Percentiles rank a stretch among this genome's conserved stretches.
phyloP scores from a whole-genome alignment of 2,888 invertebrate genomes.

The Perizoma affinitatum region DNA sequence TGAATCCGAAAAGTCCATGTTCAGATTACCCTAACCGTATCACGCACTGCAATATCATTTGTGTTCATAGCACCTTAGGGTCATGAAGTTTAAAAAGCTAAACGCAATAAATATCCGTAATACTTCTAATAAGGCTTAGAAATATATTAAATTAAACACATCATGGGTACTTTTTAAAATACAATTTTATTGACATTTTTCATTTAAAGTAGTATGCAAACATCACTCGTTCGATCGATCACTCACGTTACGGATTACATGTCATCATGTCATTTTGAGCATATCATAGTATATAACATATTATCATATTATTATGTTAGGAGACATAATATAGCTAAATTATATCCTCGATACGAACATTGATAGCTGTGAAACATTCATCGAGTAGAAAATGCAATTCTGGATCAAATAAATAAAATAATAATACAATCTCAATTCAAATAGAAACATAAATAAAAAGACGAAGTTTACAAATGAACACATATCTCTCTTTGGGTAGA shows the following conservation, averaged over 20 bases:
- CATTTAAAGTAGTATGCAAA: conserved; percentile 78
- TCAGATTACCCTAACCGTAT: no score
- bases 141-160: conserved; percentile 44
- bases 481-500: conserved; percentile 77
- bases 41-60: no score
- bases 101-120: no score
- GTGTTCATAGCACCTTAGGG: no score
- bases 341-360: conserved; percentile 43
- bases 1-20: no score
- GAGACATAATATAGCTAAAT: conserved; percentile 44
- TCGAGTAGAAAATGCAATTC: conserved; percentile 75
- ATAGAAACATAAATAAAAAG: conserved; percentile 59
- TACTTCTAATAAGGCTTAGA: no score
- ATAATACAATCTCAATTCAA: conserved; percentile 68
- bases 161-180: conserved; percentile 69
- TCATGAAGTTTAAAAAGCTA: no score
- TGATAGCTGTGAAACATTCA: conserved; percentile 43
- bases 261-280: conserved; percentile 76
- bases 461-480: conserved; percentile 74
- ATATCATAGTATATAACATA: conserved; percentile 49
- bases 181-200: conserved; percentile 83
- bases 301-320: conserved; percentile 40
- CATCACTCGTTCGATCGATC: conserved; percentile 76
- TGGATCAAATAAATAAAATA: conserved; percentile 77
- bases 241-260: conserved; percentile 58